Evolutionary conservation across 1,140 invertebrate genomes (phyloP).

Genomic region (Conus betulinus): DNA sequence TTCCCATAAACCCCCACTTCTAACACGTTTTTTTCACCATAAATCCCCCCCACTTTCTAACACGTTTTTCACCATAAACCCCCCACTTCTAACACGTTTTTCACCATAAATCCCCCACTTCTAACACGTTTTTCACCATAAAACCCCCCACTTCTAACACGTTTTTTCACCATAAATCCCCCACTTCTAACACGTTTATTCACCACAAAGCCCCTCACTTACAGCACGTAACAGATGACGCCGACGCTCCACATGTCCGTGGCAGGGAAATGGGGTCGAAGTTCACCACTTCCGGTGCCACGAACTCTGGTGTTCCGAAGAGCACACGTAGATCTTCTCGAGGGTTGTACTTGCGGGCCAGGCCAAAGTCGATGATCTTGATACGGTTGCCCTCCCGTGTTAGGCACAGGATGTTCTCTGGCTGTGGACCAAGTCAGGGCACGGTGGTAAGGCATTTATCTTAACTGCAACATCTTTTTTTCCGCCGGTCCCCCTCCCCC

Average conservation of each 20-base stretch:
- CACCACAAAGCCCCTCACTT: constrained; percentile 78
- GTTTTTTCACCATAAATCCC: neutral
- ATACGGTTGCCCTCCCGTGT: constrained; percentile 96
- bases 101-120: too few species aligned
- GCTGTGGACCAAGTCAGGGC: constrained; percentile 79
- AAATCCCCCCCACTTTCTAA: too few species aligned
- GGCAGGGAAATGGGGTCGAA: constrained; percentile 90
- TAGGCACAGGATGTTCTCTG: constrained; percentile 97
- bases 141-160: too few species aligned
- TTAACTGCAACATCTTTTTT: too few species aligned
- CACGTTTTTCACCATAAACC: neutral
- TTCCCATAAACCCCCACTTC: too few species aligned
- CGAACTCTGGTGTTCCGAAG: constrained; percentile 93
- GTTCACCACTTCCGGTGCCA: constrained; percentile 94
- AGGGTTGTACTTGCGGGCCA: constrained; percentile 87
- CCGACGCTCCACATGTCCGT: constrained; percentile 87
- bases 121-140: neutral
- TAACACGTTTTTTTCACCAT: too few species aligned
- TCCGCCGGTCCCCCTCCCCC: too few species aligned
- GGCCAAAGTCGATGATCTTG: constrained; percentile 92
- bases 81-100: neutral
- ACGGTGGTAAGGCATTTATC: too few species aligned
- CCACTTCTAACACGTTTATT: constrained; percentile 80
- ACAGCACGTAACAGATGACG: constrained; percentile 98
- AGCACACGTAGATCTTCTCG: constrained; percentile 83